These are phyloP conservation scores for Meles meles DNA, from an alignment of 2,113 vertebrate genomes.

Conservation along the genomic window DNA sequence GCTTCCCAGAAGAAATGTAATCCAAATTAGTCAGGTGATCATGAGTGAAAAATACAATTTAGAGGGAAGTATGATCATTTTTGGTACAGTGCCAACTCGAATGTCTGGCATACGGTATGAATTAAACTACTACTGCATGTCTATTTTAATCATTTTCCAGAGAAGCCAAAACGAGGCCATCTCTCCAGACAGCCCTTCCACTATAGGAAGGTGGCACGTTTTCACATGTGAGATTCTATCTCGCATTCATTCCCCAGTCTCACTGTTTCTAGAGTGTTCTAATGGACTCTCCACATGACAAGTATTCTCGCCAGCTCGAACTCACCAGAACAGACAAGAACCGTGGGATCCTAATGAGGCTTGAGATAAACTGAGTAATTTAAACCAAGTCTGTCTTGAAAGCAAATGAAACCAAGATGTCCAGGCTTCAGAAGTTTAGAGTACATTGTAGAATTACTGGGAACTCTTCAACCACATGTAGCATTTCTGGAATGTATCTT, in stretches of 20 bases:
- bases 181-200: not conserved
- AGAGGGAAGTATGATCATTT: not conserved
- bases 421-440: constrained; percentile 31
- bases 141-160: constrained; percentile 24
- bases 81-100: not conserved
- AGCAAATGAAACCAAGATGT: constrained; percentile 71
- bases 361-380: constrained; percentile 67
- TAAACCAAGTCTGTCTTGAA: constrained; percentile 73
- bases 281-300: not conserved
- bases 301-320: constrained; percentile 46
- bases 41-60: constrained; percentile 34
- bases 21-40: constrained; percentile 19
- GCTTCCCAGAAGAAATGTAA: constrained; percentile 14
- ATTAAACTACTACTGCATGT: not conserved
- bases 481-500: not conserved
- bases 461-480: not conserved
- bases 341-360: constrained; percentile 50
- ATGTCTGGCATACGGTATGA: not conserved
- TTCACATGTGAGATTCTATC: constrained; percentile 4
- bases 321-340: constrained; percentile 50
- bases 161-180: not conserved
- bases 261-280: constrained; percentile 34
- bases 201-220: constrained; percentile 41
- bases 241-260: not conserved
- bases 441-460: not conserved